Base-by-base conservation (phyloP, 1,140 invertebrate genomes). In the Aphaenogaster ashmeadi region DNA sequence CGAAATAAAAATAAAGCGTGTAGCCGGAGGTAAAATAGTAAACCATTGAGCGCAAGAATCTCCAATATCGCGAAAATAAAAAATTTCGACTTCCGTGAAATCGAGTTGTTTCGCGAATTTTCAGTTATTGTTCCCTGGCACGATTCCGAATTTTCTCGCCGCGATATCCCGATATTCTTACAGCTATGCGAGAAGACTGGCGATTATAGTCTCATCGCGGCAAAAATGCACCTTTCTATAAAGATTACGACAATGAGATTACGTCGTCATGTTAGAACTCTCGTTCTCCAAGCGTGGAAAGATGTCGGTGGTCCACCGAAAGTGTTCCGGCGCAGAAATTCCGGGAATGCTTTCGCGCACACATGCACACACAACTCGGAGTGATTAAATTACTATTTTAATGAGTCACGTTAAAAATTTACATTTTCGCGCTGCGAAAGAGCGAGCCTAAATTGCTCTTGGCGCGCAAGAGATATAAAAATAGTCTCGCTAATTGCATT, bases 321-420 rank as follows among this genome's bases (percentile, higher is more conserved):
- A 67, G 38, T 67, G 11, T 44, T 58, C 18, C 64, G 13, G 47
- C 21, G 15, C 13, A 6, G 36, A 54, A 54, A 86, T 79, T 77
- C 36, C 74, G 36, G 18, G 47, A 56, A 80, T 80, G 36, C 58
- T 79, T 41, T 33, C 74, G 83, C 44, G 36, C 75, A 13, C 13
- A 11, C 66, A 13, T 58, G 83, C 44, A 21, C 75, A 13, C 13
- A 11, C 66, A 13, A 85, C 44, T 64, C 71, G 60, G 60, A 54
- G 41, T 21, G 69, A 84, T 84, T 84, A 84, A 75, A 84, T 84
- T 84, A 84, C 52, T 74, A 84, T 84, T 74, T 84, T 84, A 74
- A 84, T 74, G 69, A 84, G 80, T 84, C 80, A 62, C 69, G 69
- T 84, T 47, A 84, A 84, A 84, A 84, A 84, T 84, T 74, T 84